Base-by-base conservation (phyloP, 2,113 vertebrate genomes). In the Albula glossodonta region DNA sequence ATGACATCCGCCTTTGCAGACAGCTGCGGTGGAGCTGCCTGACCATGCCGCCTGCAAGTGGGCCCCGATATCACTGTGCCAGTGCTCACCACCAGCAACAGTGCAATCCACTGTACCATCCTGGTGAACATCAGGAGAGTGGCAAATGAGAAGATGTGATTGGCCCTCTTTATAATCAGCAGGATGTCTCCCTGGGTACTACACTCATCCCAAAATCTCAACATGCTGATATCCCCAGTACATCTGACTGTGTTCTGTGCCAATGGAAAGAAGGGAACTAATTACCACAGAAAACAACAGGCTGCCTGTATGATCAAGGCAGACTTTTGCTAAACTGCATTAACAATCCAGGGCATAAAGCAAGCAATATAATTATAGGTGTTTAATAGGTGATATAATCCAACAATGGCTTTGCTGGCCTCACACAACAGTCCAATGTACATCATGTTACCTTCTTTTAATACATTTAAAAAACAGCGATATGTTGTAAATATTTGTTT, bases 1-100 rank as follows among this genome's bases (percentile, higher is more conserved):
- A 83, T 83, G 17, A 89, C 86, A 48, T 89, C 83, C 70, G 52
- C 84, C 31, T 86, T 60, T 9, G 13, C 57, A 51, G 85, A 88
- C 3, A 88, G 50, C n/a, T 83, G 82, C 19, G 82, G 82, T 17
- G 8, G 19, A 83, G 53, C 56, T 48, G 50, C 81, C 48, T 78
- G 88, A 77, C 48, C 53, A 48, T 31, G 51, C 51, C 10, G 86
- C 80, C 77, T 88, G 79, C 89, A 89, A 25, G 41, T 6, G 25
- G 83, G 50, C 9, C 3, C 51, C 51, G 74, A 15, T n/a, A 17
- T 79, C 22, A 60, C 31, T 60, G 53, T n/a, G 15, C 51, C 51
- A 6, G 56, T 17, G 7, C 31, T 13, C 12, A 13, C 53, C 53
- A 83, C 2, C 19, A 81, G 19, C 74, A 84, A 19, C 74, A 85